Evolutionary conservation across 1,140 invertebrate species (phyloP), one percentile per base, ranked within the genome.

Genomic region (Aradophagus sp.): DNA sequence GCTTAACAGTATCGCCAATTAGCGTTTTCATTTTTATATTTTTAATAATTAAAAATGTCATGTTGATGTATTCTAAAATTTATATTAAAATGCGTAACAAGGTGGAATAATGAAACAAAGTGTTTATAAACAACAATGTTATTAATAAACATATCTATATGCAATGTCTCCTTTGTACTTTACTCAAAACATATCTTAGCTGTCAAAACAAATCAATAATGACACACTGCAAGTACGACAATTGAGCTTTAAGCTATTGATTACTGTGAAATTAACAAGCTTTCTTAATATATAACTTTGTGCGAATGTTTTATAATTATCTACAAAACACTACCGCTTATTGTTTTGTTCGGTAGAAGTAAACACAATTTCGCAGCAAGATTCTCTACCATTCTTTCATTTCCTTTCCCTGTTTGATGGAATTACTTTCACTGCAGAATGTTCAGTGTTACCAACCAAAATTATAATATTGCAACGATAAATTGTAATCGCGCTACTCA

Each of bases 291-390:
- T 0, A 29, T 17, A 20, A 48, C 11, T 20, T 39, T 59, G n/a
- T n/a, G 10, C n/a, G 14, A 31, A 38, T 19, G 6, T 27, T 42
- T 1, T 32, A 14, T 36, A 53, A 45, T 42, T n/a, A 47, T 55
- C 47, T 34, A 5, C 29, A 39, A 5, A 63, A 47, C 34, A 2
- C 72, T 68, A 84, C 82, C 82, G 56, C 70, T 59, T 1, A 52
- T 72, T 13, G 70, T 61, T 27, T 75, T 65, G 35, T 82, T 77
- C 10, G 75, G 72, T 29, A 84, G 50, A 58, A 81, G 76, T 73
- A 76, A 76, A 68, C 78, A 82, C 68, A 84, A 76, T 73, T 83
- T 83, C 2, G 77, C 81, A 56, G 82, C 81, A 20, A 84, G 79
- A 76, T 84, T 84, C 48, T 81, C 80, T 74, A 79, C 70, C 80